Percentiles rank a stretch among this genome's conserved stretches.
Conservation (phyloP, 2,797 vertebrate genomes). For the Oreonectes daqikongensis region DNA sequence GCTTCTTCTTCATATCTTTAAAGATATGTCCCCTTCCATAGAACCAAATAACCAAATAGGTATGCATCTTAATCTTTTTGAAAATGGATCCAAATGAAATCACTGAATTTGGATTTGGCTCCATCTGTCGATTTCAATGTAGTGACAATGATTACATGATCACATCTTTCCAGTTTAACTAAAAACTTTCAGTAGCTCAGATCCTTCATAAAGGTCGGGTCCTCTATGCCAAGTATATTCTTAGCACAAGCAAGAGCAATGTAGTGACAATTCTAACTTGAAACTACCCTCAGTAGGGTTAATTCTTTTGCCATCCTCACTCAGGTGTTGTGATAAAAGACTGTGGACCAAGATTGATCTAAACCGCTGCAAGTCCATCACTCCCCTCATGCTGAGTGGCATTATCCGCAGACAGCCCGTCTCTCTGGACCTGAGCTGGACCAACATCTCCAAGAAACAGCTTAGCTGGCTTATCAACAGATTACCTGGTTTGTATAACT, state of each 20-base stretch:
- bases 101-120: too few species aligned
- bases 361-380: constrained; percentile 95
- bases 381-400: constrained; percentile 93
- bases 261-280: background rate
- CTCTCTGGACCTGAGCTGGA: constrained; percentile 95
- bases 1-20: too few species aligned
- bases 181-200: background rate
- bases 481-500: constrained; percentile 79
- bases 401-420: constrained; percentile 93
- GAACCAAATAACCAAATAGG: too few species aligned
- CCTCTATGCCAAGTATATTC: background rate
- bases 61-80: too few species aligned
- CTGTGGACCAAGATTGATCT: constrained; percentile 93
- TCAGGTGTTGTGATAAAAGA: constrained; percentile 92
- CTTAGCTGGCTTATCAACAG: constrained; percentile 98
- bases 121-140: too few species aligned
- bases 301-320: constrained; percentile 44
- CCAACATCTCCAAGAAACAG: constrained; percentile 98
- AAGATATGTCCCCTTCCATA: too few species aligned
- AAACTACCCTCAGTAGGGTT: background rate
- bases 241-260: background rate
- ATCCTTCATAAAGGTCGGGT: background rate
- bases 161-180: background rate
- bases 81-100: too few species aligned
- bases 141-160: too few species aligned